Base-by-base conservation (phyloP, 2,888 invertebrate genomes). In the Cryptus viduatorius region DNA sequence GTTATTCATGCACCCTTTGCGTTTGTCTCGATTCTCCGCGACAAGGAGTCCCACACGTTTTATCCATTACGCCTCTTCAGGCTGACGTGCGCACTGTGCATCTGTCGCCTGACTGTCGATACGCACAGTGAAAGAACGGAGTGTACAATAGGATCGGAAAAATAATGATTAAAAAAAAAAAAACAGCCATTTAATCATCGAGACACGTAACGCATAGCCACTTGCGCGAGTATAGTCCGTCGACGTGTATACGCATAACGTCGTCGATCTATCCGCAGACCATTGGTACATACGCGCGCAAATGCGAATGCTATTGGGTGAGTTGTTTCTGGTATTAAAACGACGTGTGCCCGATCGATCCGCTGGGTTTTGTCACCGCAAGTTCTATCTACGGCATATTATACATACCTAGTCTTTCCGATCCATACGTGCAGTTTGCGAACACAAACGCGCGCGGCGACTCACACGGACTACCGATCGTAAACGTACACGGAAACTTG, bases 281-380 rank as follows among this genome's bases (percentile, higher is more conserved):
- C 24, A 56, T 56, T 56, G 56, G 56, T 61, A 24, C 42, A 65
- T 42, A 56, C 29, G 29, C 5, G 46, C n/a, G 73, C 72, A 4
- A 73, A 46, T 61, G 14, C 71, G 37, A 71, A 24, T 44, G 24
- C 59, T 14, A 72, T 8, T 46, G 73, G 59, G 4, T 44, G 29
- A 29, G 24, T 53, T 37, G 24, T 53, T 37, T 56, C 56, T 56
- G 64, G 65, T 76, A 42, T 84, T 78, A 78, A 79, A 81, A 81
- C 78, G 77, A 80, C 44, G 73, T 73, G 64, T 76, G 67, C 78
- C 64, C 56, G 72, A 82, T 82, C 82, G 82, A 84, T 84, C 73
- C 69, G 56, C 56, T 42, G 46, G 71, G 82, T 78, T 82, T 82
- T 82, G 79, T 82, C 81, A 79, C 44, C 75, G 56, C 56, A 4